These are phyloP conservation scores for Oopsacas minuta DNA, from an alignment of 37 sponge, comb jelly and placozoan species.

Conservation along the genomic window DNA sequence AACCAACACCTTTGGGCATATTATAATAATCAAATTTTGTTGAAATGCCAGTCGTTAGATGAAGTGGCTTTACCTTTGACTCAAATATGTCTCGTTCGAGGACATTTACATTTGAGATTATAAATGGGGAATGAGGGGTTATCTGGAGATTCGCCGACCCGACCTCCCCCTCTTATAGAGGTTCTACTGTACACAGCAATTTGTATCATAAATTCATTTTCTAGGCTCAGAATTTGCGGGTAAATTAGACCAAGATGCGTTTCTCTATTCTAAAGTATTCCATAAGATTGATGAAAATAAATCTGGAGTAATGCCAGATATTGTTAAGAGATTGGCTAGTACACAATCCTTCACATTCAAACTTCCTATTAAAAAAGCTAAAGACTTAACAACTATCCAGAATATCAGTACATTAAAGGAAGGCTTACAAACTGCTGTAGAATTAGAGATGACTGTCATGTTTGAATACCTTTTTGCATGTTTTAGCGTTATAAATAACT, in stretches of 20 bases:
- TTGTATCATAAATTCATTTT: too few species aligned
- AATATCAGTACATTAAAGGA: not conserved
- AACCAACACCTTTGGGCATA: too few species aligned
- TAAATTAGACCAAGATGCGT: not conserved
- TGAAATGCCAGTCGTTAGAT: too few species aligned
- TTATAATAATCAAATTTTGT: too few species aligned
- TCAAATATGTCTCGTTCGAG: too few species aligned
- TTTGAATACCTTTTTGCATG: slow-evolving; percentile 8
- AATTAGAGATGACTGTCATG: slow-evolving; percentile 1
- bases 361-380: not conserved
- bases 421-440: not conserved
- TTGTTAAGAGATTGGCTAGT: not conserved
- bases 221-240: too few species aligned
- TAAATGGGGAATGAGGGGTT: too few species aligned
- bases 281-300: not conserved
- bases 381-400: not conserved
- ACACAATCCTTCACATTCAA: not conserved
- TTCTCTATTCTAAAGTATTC: not conserved
- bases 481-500: not conserved
- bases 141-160: too few species aligned
- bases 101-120: too few species aligned
- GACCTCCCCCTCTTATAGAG: too few species aligned
- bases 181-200: too few species aligned
- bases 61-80: too few species aligned
- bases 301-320: not conserved